phyloP scores from a whole-genome alignment of 2,113 vertebrate genomes.

The Potamarius usumacintae region DNA sequence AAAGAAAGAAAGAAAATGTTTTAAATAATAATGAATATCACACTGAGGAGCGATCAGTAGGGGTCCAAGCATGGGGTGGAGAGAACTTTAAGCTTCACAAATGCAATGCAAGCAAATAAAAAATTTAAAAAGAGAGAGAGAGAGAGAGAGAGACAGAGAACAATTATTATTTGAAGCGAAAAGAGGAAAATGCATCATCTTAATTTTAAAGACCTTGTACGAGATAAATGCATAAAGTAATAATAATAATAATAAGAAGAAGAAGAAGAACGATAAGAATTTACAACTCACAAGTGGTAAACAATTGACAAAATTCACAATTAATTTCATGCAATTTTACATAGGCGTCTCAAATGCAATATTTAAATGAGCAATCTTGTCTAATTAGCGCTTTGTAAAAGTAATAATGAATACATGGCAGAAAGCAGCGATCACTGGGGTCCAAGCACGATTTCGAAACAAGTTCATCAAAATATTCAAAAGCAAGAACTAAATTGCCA shows the following conservation, averaged over 20 bases:
- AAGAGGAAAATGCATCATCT: neutral
- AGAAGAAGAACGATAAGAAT: neutral
- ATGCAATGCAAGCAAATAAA: neutral
- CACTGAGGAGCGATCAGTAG: neutral
- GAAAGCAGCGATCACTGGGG: neutral
- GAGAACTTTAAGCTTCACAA: neutral
- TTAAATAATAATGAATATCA: neutral
- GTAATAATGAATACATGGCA: neutral
- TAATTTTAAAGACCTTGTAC: neutral
- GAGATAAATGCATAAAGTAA: neutral
- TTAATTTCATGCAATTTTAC: neutral
- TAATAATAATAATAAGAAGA: neutral
- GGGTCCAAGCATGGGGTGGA: neutral
- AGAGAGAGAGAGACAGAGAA: neutral
- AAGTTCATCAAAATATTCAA: neutral
- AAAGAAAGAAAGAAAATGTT: neutral
- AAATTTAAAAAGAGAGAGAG: too few relatives aligned
- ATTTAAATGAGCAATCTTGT: neutral
- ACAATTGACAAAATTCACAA: too few relatives aligned
- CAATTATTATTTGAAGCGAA: neutral
- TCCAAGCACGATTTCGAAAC: neutral
- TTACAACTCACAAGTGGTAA: neutral
- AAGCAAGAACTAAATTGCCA: neutral
- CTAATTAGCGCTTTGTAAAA: neutral
- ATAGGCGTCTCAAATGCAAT: neutral